Evolutionary conservation across 2,797 vertebrate genomes (phyloP), one percentile per base, ranked within the genome.

Genomic region (Onychomys torridus): DNA sequence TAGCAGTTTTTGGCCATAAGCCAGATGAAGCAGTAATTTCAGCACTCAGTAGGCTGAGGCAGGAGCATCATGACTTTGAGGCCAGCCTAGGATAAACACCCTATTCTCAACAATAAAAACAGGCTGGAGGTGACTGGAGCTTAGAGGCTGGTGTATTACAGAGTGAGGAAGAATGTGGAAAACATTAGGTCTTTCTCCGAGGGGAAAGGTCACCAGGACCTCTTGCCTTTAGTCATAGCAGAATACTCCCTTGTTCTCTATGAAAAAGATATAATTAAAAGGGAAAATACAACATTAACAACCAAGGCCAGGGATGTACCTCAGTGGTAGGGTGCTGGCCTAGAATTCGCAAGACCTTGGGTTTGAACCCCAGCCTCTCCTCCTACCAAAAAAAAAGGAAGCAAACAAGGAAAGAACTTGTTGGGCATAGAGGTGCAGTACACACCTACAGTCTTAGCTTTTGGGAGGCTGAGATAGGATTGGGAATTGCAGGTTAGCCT

Each of bases 161-260:
- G n/a, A 12, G 10, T 43, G 57, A 75, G 86, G 46, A 90, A 81
- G 67, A 91, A 82, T 23, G n/a, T 82, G 21, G 43, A 91, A 0
- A 4, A 5, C 8, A 8, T 49, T 59, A 95, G 67, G 78, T 83
- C 8, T 89, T 91, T 78, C 43, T 12, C 52, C 40, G 55, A 59
- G 19, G 49, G 32, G 12, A 34, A 65, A 67, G 21, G n/a, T 17
- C 7, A 84, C 86, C 40, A 61, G 73, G 46, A 95, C 11, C 1
- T 78, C n/a, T 43, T 55, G 55, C 71, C n/a, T 29, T 96, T 96
- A 95, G 52, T 89, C n/a, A 89, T n/a, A 96, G 81, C 13, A 93
- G 25, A 94, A 71, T 49, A 55, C 16, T 84, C 46, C 89, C 27
- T 77, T 55, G 89, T n/a, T 94, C 17, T 76, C 34, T 27, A 46